phyloP scores from a whole-genome alignment of 2,113 vertebrate genomes.

The Oncorhynchus gorbuscha region DNA sequence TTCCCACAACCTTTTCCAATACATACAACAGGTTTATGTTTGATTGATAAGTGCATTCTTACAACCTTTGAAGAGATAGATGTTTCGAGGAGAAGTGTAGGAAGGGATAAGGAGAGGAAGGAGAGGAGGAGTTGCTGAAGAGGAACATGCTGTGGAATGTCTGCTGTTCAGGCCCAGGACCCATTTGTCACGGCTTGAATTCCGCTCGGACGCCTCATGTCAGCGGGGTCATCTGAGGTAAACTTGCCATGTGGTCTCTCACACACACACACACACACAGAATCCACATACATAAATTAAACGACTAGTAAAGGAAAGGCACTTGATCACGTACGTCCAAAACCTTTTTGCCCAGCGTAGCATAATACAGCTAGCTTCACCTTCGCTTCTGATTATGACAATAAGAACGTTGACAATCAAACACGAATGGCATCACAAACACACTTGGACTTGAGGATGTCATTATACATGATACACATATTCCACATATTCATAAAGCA shows the following conservation, averaged over 20 bases:
- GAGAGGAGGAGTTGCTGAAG: constrained; percentile 21
- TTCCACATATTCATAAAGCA: too few relatives aligned
- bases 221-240: constrained; percentile 61
- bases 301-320: too few relatives aligned
- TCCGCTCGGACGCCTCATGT: constrained; percentile 45
- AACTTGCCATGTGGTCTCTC: constrained; percentile 41
- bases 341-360: too few relatives aligned
- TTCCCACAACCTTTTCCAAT: constrained; percentile 19
- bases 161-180: constrained; percentile 58
- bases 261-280: constrained; percentile 16
- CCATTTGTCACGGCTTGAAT: constrained; percentile 71
- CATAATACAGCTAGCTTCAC: too few relatives aligned
- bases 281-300: background rate
- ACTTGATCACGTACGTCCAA: too few relatives aligned
- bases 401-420: too few relatives aligned
- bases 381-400: too few relatives aligned
- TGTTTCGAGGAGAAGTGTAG: constrained; percentile 39
- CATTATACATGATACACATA: too few relatives aligned
- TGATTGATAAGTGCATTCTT: constrained; percentile 39
- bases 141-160: constrained; percentile 69
- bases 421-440: too few relatives aligned
- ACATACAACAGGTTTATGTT: constrained; percentile 37
- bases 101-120: constrained; percentile 50
- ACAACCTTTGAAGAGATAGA: constrained; percentile 29
- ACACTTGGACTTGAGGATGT: too few relatives aligned